phyloP scores from a whole-genome alignment of 2,888 invertebrate genomes.

The Acrobasis repandana region DNA sequence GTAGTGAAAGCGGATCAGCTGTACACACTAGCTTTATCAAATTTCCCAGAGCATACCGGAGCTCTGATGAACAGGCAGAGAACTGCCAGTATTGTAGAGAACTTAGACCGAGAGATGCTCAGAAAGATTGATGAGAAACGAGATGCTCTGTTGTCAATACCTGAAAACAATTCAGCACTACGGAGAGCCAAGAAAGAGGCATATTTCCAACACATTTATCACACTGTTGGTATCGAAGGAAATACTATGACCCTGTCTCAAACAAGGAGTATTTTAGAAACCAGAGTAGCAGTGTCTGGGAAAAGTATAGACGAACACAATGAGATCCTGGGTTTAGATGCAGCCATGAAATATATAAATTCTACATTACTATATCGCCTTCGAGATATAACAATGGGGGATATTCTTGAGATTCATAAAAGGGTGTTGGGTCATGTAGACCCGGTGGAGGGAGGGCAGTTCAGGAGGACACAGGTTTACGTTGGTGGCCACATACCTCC shows the following conservation, averaged over 20 bases:
- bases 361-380: conserved; percentile 90
- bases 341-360: conserved; percentile 96
- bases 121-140: conserved; percentile 92
- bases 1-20: conserved; percentile 94
- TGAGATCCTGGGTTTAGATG: conserved; percentile 96
- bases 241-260: conserved; percentile 98
- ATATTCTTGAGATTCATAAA: conserved; percentile 95
- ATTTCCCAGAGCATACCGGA: conserved; percentile 91
- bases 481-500: conserved; percentile 98
- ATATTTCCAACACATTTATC: conserved; percentile 97
- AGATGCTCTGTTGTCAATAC: conserved; percentile 90
- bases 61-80: conserved; percentile 91
- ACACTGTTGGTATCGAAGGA: conserved; percentile 98
- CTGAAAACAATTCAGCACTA: conserved; percentile 90
- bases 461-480: conserved; percentile 95
- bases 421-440: conserved; percentile 97
- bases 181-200: conserved; percentile 96
- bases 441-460: conserved; percentile 94
- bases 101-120: conserved; percentile 91
- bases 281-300: conserved; percentile 88
- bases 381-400: conserved; percentile 90
- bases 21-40: conserved; percentile 92
- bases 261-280: conserved; percentile 95
- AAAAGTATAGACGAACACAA: conserved; percentile 98
- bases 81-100: conserved; percentile 94